phyloP scores from a whole-genome alignment of 2,797 vertebrate genomes.

The Oreortyx pictus region DNA sequence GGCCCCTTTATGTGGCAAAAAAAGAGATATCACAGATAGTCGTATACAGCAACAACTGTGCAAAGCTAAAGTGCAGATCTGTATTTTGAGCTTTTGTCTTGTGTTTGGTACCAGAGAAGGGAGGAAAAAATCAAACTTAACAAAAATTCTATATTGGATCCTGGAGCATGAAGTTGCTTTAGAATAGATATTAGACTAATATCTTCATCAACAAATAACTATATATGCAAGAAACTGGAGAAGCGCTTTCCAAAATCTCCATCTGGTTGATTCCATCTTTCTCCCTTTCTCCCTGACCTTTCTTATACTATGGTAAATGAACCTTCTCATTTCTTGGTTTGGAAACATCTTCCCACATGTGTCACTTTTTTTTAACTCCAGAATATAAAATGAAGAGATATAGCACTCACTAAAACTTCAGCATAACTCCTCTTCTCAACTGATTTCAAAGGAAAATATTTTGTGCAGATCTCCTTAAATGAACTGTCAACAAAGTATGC shows the following conservation, averaged over 20 bases:
- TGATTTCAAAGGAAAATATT: conserved; percentile 67
- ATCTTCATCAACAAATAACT: neutral
- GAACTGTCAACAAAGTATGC: conserved; percentile 55
- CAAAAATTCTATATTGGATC: neutral
- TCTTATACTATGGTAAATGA: conserved; percentile 35
- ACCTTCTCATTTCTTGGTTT: conserved; percentile 45
- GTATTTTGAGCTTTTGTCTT: neutral
- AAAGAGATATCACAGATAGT: neutral
- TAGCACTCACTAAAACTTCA: conserved; percentile 37
- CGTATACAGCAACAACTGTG: neutral
- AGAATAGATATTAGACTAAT: neutral
- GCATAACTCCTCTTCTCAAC: conserved; percentile 33
- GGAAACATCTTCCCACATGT: conserved; percentile 40
- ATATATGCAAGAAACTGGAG: neutral
- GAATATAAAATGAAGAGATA: conserved; percentile 27
- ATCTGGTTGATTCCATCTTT: neutral
- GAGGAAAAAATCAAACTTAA: neutral
- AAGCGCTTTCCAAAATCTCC: neutral
- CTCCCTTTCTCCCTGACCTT: conserved; percentile 51
- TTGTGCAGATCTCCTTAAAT: conserved; percentile 58
- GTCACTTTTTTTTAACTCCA: conserved; percentile 18
- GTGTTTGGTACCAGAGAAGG: neutral
- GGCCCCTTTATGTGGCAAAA: neutral
- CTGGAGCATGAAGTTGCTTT: neutral
- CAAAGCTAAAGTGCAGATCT: neutral